phyloP scores from a whole-genome alignment of 2,797 vertebrate species.

The Rallus crepitans region DNA sequence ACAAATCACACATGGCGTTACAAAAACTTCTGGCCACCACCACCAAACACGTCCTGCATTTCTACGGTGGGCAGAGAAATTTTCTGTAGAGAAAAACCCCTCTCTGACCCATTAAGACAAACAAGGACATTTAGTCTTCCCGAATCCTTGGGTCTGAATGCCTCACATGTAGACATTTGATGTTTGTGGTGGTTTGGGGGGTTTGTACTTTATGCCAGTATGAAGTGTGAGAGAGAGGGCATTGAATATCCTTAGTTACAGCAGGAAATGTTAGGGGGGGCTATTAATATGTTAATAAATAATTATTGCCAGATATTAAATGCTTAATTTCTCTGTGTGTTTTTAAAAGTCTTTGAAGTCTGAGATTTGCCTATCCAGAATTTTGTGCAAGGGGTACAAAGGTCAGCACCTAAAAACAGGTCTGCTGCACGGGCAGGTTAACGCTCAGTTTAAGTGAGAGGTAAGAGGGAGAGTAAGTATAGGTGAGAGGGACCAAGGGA shows the following conservation, averaged over 20 bases:
- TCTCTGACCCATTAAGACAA: neutral
- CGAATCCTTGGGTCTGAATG: neutral
- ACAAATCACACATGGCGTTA: neutral
- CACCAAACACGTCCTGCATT: neutral
- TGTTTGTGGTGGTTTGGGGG: neutral
- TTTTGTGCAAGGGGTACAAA: neutral
- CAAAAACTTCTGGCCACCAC: neutral
- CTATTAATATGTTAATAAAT: neutral
- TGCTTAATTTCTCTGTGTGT: neutral
- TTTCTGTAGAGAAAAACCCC: neutral
- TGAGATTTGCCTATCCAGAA: neutral
- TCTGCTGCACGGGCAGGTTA: neutral
- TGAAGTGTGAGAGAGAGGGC: neutral
- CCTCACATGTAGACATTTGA: neutral
- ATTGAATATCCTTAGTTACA: neutral
- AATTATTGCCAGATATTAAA: neutral
- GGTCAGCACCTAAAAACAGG: neutral
- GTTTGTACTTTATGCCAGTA: neutral
- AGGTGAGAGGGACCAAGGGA: too few relatives aligned
- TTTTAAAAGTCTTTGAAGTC: neutral
- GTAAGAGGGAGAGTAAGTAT: too few relatives aligned
- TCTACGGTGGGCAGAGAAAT: fast-evolving
- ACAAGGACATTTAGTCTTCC: neutral
- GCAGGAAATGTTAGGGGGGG: neutral
- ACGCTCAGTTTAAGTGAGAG: neutral